Percentiles rank a stretch among this genome's conserved stretches.
Evolutionary conservation across 92 coral and sea anemone species (phyloP).

Genomic region (Montipora capitata): DNA sequence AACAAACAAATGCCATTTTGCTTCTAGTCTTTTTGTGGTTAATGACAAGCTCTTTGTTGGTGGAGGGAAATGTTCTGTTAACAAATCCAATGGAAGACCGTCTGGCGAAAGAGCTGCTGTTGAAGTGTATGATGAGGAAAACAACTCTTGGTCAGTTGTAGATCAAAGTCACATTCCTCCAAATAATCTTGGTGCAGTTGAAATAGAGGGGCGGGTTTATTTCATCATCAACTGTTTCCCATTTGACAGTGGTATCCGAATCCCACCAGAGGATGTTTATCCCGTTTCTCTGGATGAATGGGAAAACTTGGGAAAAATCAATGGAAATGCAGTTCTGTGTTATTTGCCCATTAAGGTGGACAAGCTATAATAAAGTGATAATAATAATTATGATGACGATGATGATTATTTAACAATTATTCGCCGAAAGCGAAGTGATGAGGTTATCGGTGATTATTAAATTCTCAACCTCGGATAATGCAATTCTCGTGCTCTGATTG

Average conservation of each 20-base stretch:
- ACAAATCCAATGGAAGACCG: background rate
- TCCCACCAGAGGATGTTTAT: conserved; percentile 41
- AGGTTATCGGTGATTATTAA: no score
- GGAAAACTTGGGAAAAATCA: background rate
- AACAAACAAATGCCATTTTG: conserved; percentile 13
- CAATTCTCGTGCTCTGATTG: no score
- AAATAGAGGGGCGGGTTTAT: conserved; percentile 49
- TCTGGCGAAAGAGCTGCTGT: background rate
- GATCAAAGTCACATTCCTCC: conserved; percentile 40
- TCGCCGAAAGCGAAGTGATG: no score
- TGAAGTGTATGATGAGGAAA: conserved; percentile 26
- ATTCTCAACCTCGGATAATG: no score
- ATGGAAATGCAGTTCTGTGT: background rate
- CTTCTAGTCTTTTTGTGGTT: conserved; percentile 30
- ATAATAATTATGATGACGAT: no score
- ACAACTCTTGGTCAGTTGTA: conserved; percentile 23
- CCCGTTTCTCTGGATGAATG: conserved; percentile 34
- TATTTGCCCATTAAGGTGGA: conserved; percentile 22
- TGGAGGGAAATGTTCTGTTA: background rate
- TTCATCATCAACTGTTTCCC: conserved; percentile 30
- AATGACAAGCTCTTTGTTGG: conserved; percentile 27
- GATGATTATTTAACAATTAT: no score
- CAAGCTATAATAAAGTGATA: no score
- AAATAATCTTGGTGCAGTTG: conserved; percentile 38
- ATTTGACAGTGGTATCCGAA: conserved; percentile 55